Evolutionary conservation across 2,113 vertebrate genomes (phyloP).

Genomic region (Ellobius talpinus): DNA sequence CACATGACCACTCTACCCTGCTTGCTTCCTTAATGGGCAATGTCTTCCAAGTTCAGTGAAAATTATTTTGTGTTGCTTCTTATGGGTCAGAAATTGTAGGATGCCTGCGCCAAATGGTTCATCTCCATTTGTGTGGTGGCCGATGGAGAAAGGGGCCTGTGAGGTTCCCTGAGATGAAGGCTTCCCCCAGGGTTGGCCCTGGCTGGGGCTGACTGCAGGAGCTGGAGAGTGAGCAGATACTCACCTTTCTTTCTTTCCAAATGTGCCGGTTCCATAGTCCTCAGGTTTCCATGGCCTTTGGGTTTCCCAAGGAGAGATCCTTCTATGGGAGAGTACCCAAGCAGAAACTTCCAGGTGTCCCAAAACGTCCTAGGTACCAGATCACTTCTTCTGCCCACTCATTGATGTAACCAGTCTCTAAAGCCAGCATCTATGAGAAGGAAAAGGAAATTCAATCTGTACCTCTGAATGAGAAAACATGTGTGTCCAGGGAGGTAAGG

Average conservation of each 20-base stretch:
- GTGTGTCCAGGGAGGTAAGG: not conserved
- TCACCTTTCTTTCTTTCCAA: not conserved
- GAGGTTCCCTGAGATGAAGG: not conserved
- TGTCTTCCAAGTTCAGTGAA: not conserved
- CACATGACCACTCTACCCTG: no score
- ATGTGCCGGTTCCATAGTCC: not conserved
- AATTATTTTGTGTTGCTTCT: not conserved
- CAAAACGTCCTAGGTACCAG: not conserved
- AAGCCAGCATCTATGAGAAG: no score
- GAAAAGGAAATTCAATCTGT: not conserved
- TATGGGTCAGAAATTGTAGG: not conserved
- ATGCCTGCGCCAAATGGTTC: not conserved
- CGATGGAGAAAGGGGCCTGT: not conserved
- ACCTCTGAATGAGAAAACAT: not conserved
- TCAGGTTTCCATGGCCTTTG: not conserved
- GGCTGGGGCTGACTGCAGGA: not conserved
- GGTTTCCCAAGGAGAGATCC: not conserved
- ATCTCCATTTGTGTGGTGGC: not conserved
- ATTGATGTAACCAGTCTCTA: not conserved
- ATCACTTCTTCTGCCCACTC: not conserved
- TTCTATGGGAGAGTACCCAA: not conserved
- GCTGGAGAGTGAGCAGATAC: not conserved
- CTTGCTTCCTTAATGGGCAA: not conserved
- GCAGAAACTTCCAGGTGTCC: not conserved
- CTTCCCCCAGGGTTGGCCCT: not conserved